These are phyloP conservation scores for Dasysyrphus tricinctus DNA, from an alignment of 2,888 invertebrate species.

Conservation along the genomic window DNA sequence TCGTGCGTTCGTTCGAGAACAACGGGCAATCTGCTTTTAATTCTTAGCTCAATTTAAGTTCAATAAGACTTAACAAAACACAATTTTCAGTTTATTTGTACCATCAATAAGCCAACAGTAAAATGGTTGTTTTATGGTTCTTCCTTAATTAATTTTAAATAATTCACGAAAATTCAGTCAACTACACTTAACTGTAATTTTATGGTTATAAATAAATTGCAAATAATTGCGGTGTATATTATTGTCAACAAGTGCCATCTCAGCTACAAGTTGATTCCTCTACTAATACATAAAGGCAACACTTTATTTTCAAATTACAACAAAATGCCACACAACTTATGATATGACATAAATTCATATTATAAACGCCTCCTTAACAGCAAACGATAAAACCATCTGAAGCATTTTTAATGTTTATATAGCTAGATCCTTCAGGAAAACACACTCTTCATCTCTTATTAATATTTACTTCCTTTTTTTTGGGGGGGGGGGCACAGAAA, in stretches of 20 bases:
- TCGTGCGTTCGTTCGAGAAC: too few species aligned
- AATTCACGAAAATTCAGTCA: neutral
- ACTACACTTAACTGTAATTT: neutral
- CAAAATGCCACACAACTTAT: neutral
- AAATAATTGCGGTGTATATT: neutral
- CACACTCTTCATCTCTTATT: slow-evolving; percentile 3
- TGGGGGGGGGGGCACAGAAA: neutral
- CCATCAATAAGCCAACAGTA: too few species aligned
- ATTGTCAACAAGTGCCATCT: slow-evolving; percentile 14
- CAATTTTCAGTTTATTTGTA: too few species aligned
- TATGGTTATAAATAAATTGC: neutral
- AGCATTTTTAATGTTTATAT: slow-evolving; percentile 8
- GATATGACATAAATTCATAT: slow-evolving; percentile 18
- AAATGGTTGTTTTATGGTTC: too few species aligned
- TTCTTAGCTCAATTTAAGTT: too few species aligned
- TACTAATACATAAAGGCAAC: neutral
- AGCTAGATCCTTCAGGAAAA: neutral
- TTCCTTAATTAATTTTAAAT: neutral
- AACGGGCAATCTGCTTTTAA: too few species aligned
- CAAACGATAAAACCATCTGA: slow-evolving; percentile 4
- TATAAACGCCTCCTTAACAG: slow-evolving; percentile 21
- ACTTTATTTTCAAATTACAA: slow-evolving; percentile 6
- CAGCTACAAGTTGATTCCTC: neutral
- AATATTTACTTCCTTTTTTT: slow-evolving; percentile 31
- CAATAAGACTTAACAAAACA: too few species aligned